Evolutionary conservation across 2,797 vertebrate genomes (phyloP).

Genomic region (Loris lydekkerianus): DNA sequence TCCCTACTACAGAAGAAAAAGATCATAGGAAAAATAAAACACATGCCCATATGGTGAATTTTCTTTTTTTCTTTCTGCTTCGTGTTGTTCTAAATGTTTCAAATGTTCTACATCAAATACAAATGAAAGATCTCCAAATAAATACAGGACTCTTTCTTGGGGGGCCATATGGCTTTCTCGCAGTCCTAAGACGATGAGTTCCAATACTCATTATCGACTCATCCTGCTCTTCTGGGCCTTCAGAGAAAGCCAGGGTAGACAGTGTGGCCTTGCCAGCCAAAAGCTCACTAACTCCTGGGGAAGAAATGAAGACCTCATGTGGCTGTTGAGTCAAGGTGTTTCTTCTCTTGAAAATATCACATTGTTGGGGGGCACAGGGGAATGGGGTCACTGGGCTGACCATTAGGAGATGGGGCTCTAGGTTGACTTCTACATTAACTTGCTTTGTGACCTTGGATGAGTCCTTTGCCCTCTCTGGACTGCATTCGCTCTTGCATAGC

Average conservation of each 20-base stretch:
- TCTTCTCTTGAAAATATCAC: background rate
- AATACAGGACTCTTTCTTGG: background rate
- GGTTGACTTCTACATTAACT: background rate
- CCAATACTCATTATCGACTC: background rate
- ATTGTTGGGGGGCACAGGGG: background rate
- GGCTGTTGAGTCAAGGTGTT: background rate
- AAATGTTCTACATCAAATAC: background rate
- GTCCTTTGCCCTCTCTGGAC: background rate
- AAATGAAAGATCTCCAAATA: background rate
- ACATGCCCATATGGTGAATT: too few relatives aligned
- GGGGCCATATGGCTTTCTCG: background rate
- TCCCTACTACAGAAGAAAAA: background rate
- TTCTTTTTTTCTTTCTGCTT: background rate
- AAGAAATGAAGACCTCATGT: background rate
- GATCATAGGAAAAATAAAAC: background rate
- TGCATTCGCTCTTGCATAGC: background rate
- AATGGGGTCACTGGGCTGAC: background rate
- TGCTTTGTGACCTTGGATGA: background rate
- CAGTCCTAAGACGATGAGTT: background rate
- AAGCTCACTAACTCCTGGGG: background rate
- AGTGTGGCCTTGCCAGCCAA: background rate
- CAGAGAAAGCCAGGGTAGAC: background rate
- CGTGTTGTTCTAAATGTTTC: background rate
- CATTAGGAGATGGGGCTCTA: background rate
- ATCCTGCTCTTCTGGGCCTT: background rate